These are phyloP conservation scores for Mixornis gularis DNA, from an alignment of 2,113 vertebrate genomes.

Conservation along the genomic window DNA sequence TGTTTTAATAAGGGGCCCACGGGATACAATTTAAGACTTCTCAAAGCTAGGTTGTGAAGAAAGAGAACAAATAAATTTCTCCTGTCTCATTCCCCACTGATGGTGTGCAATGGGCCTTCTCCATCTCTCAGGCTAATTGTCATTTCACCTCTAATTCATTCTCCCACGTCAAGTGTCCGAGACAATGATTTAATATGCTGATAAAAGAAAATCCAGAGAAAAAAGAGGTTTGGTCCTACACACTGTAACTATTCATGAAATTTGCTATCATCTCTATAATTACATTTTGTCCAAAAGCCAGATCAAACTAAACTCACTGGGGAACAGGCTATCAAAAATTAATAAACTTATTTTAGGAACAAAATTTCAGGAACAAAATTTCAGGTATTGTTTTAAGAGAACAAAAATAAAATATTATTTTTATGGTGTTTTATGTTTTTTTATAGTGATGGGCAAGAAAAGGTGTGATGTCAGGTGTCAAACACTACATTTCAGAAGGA, in stretches of 20 bases:
- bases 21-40: background rate
- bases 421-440: background rate
- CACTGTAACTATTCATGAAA: background rate
- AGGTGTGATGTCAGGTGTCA: background rate
- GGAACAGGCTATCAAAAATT: background rate
- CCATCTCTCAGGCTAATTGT: background rate
- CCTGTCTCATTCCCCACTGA: background rate
- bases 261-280: background rate
- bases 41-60: background rate
- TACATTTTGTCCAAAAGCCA: background rate
- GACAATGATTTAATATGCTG: background rate
- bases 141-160: background rate
- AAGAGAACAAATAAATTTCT: background rate
- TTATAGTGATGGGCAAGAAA: background rate
- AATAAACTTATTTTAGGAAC: background rate
- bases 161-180: background rate
- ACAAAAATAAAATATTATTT: background rate
- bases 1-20: background rate
- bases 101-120: background rate
- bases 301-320: background rate
- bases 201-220: background rate
- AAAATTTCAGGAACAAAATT: background rate
- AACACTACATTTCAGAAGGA: background rate
- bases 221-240: background rate
- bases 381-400: background rate